phyloP scores from a whole-genome alignment of 2,797 vertebrate species.

The Schizopygopsis malacanthus region DNA sequence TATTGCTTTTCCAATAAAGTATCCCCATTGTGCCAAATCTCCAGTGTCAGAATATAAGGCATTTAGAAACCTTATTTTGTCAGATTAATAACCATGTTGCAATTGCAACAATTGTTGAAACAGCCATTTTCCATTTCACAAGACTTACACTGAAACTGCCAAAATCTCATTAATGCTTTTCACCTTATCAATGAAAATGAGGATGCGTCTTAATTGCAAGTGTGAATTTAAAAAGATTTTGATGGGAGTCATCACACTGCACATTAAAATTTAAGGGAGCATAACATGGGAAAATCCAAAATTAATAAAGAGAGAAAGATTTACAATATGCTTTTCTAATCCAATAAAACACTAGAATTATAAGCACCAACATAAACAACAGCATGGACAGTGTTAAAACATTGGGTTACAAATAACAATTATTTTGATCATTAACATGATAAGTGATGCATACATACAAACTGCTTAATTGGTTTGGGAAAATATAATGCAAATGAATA shows the following conservation, averaged over 20 bases:
- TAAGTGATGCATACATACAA: not conserved
- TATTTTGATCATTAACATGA: not conserved
- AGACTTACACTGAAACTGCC: constrained; percentile 58
- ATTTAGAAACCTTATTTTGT: constrained; percentile 68
- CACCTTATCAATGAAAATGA: constrained; percentile 32
- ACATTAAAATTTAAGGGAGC: not conserved
- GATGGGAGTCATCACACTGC: not conserved
- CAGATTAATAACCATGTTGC: constrained; percentile 68
- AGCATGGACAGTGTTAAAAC: not conserved
- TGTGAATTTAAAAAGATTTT: constrained; percentile 25
- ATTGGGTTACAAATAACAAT: not conserved
- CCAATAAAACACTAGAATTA: not conserved
- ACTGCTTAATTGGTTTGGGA: not conserved
- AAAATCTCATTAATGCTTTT: constrained; percentile 57
- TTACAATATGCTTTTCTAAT: not conserved
- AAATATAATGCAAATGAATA: not conserved
- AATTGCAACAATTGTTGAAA: constrained; percentile 65
- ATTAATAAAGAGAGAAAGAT: not conserved
- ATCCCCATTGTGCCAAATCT: constrained; percentile 63
- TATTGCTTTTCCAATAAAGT: constrained; percentile 55
- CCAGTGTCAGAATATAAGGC: constrained; percentile 58
- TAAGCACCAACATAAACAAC: not conserved
- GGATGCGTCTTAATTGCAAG: constrained; percentile 51
- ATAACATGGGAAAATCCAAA: not conserved
- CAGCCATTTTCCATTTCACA: constrained; percentile 71